Base-by-base conservation (phyloP, 2,888 invertebrate genomes). In the Limenitis camilla region DNA sequence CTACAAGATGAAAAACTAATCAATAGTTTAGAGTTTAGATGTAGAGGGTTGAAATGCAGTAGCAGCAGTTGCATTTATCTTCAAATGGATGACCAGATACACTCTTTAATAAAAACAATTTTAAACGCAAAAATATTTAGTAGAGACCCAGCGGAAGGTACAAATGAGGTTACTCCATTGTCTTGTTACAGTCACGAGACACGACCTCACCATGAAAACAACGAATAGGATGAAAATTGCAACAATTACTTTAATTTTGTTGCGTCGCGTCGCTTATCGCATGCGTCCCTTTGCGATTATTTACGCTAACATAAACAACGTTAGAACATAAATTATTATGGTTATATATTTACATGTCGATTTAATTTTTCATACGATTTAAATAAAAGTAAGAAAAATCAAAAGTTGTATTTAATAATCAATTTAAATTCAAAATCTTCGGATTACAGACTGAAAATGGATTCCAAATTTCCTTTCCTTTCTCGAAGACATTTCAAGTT, bases 191-290 rank as follows among this genome's bases (percentile, higher is more conserved):
- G 44, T 49, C 19, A 19, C 19, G 19, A 19, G 19, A 19, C 19
- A 42, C 48, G 53, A 46, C 58, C 48, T 49, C 51, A 53, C 30
- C 52, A 53, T 52, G 52, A 52, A 56, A 53, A 52, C 36, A 44
- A 33, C 33, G 46, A 55, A 53, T 55, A 45, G 39, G 39, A 55
- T 33, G 47, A 43, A 58, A 61, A 59, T 55, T 59, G 51, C 57
- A 52, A 49, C 53, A 36, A 52, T 59, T 56, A 53, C 55, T 39
- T 55, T 53, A 53, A 52, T 55, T 49, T 42, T 44, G 40, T 51
- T 49, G 51, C 56, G 40, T 44, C 53, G 55, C 49, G 19, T 19
- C 50, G 53, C 59, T 61, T 61, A 61, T 61, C 61, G 60, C 41
- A 44, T 30, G 41, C 55, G 52, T 56, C 57, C 40, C 35, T 42